Percentiles rank a stretch among this genome's conserved stretches.
These are phyloP conservation scores for Scophthalmus maximus DNA, from an alignment of 2,113 vertebrate species.

Conservation along the genomic window DNA sequence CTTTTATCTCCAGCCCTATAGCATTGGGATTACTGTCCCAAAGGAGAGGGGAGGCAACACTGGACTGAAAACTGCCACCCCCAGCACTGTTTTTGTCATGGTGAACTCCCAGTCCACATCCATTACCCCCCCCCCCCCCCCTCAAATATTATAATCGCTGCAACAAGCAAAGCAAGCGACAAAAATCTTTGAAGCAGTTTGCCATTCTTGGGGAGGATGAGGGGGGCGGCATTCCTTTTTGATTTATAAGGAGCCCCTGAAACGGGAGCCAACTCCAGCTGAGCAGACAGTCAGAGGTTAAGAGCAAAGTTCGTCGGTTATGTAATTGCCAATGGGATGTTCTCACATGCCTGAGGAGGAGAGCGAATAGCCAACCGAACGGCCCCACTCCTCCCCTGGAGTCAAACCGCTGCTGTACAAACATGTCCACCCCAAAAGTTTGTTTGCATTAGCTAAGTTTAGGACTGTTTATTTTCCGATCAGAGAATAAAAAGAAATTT, in stretches of 20 bases:
- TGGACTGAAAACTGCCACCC: slow-evolving; percentile 65
- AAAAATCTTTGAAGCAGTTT: background rate
- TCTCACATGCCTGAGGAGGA: slow-evolving; percentile 50
- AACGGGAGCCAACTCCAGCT: slow-evolving; percentile 50
- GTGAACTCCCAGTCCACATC: slow-evolving; percentile 29
- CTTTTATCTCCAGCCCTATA: slow-evolving; percentile 72
- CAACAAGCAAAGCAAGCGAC: slow-evolving; percentile 4
- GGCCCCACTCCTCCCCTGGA: slow-evolving; percentile 34
- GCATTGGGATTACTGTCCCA: slow-evolving; percentile 72
- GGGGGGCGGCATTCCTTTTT: slow-evolving; percentile 10
- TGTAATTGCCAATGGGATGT: slow-evolving; percentile 65
- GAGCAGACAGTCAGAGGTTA: slow-evolving; percentile 49
- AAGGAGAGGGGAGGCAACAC: slow-evolving; percentile 54
- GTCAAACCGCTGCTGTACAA: slow-evolving; percentile 68
- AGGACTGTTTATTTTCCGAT: slow-evolving; percentile 57
- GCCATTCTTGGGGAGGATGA: background rate
- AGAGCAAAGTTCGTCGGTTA: slow-evolving; percentile 61
- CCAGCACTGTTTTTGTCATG: slow-evolving; percentile 74
- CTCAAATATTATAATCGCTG: slow-evolving; percentile 39
- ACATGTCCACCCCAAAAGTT: slow-evolving; percentile 61
- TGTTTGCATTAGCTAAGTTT: slow-evolving; percentile 70
- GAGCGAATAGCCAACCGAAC: slow-evolving; percentile 50
- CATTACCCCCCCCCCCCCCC: slow-evolving; percentile 1
- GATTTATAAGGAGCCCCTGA: slow-evolving; percentile 36
- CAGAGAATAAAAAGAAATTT: slow-evolving; percentile 34